Base-by-base conservation (phyloP, 2,888 invertebrate genomes). In the Nephrotoma guestfalica region DNA sequence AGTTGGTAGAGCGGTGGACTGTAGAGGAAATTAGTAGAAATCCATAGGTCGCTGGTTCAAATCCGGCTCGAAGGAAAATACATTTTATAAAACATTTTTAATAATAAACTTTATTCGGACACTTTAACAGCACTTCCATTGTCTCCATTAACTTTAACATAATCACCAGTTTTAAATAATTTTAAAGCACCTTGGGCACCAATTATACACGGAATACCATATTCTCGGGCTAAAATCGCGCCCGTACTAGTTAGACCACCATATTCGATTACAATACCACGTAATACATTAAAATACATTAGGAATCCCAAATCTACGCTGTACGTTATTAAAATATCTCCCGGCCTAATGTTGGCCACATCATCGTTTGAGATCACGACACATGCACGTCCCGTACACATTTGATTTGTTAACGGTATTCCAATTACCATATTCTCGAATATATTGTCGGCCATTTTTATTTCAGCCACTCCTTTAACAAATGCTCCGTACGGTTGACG, bases 301-400 rank as follows among this genome's bases (percentile, higher is more conserved):
- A 95, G 95, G 97, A 97, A 97, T 0, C 96, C 96, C 88, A 97
- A 95, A 89, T 97, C 97, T 0, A 96, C 96, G 83, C 94, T 93
- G 88, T 93, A 93, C 0, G 96, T 96, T 88, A 97, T 94, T 88
- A 97, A 91, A 88, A 97, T 93, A 89, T 97, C 97, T 0, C 96
- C 96, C 88, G 91, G 90, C 89, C 93, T 91, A 85, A 94, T 90
- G 87, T 92, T 89, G 3, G 90, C 90, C 4, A 96, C 95, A 89
- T 96, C 94, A 7, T 93, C 92, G 40, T 97, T 91, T 86, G 93
- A 93, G 13, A 92, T 93, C 11, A 96, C 94, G 2, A 97, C 96
- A 89, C 96, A 94, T 0, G 95, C 96, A 86, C 94, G 92, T 0
- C 94, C 96, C 9, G 93, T 91, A 71, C 71, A 71, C 71, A 9